Evolutionary conservation across 2,888 invertebrate genomes (phyloP).

Genomic region (Theodoxus fluviatilis): DNA sequence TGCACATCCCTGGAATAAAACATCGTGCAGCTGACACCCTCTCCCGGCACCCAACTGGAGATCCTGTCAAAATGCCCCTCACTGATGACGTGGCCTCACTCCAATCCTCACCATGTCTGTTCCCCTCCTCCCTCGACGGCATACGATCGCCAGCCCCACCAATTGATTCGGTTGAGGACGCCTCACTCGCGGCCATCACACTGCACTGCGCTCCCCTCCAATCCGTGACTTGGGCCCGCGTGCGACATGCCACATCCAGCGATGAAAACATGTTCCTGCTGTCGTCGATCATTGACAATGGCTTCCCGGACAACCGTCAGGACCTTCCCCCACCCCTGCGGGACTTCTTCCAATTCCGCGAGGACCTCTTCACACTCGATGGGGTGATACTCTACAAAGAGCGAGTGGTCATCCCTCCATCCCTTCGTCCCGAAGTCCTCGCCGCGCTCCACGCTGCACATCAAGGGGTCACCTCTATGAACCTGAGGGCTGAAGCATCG

Average conservation of each 20-base stretch:
- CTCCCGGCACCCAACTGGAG: conserved; percentile 28
- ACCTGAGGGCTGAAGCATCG: conserved; percentile 38
- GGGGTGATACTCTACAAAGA: conserved; percentile 37
- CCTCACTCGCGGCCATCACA: neutral
- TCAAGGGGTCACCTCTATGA: conserved; percentile 40
- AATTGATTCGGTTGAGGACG: neutral
- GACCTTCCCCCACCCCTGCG: conserved; percentile 21
- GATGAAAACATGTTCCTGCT: conserved; percentile 24
- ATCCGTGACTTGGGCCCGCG: conserved; percentile 31
- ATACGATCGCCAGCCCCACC: neutral
- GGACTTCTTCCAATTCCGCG: conserved; percentile 26
- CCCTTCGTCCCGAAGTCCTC: conserved; percentile 33
- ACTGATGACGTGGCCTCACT: neutral
- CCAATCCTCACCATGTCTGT: neutral
- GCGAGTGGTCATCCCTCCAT: conserved; percentile 38
- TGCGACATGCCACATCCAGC: conserved; percentile 26
- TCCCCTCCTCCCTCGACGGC: neutral
- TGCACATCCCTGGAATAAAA: conserved; percentile 20
- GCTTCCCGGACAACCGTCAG: conserved; percentile 24
- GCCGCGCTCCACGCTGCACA: conserved; percentile 41
- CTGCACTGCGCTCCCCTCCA: conserved; percentile 1
- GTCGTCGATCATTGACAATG: conserved; percentile 23
- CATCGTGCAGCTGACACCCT: conserved; percentile 24
- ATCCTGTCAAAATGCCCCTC: neutral
- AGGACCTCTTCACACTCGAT: conserved; percentile 25